Conservation (phyloP, 2,888 invertebrate species). For the Adineta ricciae region DNA sequence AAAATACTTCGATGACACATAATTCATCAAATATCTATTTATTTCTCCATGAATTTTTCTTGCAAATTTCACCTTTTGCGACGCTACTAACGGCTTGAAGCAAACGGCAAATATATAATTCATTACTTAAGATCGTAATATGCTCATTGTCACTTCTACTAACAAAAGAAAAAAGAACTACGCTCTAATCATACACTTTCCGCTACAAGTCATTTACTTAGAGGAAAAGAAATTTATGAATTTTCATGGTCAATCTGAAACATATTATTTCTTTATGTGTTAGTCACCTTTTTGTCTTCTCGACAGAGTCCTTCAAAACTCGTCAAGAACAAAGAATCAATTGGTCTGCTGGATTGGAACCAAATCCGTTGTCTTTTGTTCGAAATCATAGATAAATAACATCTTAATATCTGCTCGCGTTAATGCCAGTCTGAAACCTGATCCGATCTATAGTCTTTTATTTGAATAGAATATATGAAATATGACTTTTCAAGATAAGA, state of each 20-base stretch:
- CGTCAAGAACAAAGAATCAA: neutral
- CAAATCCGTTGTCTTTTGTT: neutral
- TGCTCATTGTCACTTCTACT: neutral
- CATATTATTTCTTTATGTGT: neutral
- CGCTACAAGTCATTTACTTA: neutral
- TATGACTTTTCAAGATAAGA: neutral
- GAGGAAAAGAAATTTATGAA: neutral
- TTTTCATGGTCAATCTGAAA: neutral
- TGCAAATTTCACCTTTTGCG: neutral
- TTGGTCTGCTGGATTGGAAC: neutral
- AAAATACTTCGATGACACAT: too few species aligned
- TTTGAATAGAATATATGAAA: neutral
- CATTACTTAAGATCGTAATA: neutral
- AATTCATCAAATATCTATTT: too few species aligned
- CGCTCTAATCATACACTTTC: neutral
- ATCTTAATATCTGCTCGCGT: neutral
- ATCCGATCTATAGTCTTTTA: neutral
- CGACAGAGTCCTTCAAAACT: too few species aligned
- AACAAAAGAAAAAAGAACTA: neutral
- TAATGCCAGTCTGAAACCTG: neutral
- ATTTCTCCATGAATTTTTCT: neutral
- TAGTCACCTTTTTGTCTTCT: too few species aligned
- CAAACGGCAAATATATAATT: neutral
- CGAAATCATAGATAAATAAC: neutral
- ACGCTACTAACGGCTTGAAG: neutral